Conservation (phyloP, 2,888 invertebrate species). For the Erebia aethiops region DNA sequence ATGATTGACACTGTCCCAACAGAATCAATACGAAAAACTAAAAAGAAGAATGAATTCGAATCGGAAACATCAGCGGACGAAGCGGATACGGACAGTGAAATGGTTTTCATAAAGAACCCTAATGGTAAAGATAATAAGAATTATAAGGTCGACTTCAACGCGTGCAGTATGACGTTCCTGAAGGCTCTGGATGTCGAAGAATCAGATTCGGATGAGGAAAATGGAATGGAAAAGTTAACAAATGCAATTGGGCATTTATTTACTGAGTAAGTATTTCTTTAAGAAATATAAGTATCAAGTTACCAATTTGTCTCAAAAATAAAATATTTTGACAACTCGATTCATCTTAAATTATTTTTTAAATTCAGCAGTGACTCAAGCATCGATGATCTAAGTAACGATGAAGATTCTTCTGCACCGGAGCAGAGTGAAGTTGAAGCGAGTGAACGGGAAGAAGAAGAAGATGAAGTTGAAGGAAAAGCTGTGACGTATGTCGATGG, state of each 20-base stretch:
- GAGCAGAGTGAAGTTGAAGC: slow-evolving; percentile 66
- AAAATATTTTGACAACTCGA: no score
- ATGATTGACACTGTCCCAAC: slow-evolving; percentile 51
- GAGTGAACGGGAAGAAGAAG: slow-evolving; percentile 40
- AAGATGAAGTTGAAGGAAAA: slow-evolving; percentile 53
- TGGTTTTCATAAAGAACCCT: slow-evolving; percentile 82
- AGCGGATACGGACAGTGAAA: slow-evolving; percentile 81
- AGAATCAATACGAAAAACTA: slow-evolving; percentile 55
- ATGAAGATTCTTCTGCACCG: slow-evolving; percentile 70
- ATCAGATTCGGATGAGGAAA: slow-evolving; percentile 89
- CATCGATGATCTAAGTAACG: slow-evolving; percentile 68
- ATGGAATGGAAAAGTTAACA: slow-evolving; percentile 87
- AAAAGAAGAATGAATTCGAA: slow-evolving; percentile 73
- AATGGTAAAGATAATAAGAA: slow-evolving; percentile 61
- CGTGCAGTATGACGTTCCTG: slow-evolving; percentile 78
- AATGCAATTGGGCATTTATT: slow-evolving; percentile 90
- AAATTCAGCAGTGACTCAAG: slow-evolving; percentile 65
- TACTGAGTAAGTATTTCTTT: slow-evolving; percentile 82
- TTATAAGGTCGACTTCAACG: slow-evolving; percentile 65
- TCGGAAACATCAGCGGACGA: slow-evolving; percentile 84
- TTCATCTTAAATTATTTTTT: background rate
- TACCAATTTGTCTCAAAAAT: no score
- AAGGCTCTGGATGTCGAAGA: slow-evolving; percentile 83
- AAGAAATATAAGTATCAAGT: no score
- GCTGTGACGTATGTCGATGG: slow-evolving; percentile 63